Evolutionary conservation across 2,797 vertebrate species (phyloP).

Genomic region (Cottoperca gobio): DNA sequence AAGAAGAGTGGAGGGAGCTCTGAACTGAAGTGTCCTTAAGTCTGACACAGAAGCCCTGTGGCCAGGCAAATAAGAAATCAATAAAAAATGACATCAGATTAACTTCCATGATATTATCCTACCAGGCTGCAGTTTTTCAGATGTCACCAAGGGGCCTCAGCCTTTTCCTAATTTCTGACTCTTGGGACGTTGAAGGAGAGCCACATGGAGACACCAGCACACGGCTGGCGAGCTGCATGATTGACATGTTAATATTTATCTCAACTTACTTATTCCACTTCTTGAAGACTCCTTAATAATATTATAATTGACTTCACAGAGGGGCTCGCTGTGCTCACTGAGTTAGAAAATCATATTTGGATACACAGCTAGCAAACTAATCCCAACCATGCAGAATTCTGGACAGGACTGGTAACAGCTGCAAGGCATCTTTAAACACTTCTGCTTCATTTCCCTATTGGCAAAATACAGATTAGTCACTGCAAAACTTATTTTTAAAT

Average conservation of each 20-base stretch:
- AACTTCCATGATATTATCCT: conserved; percentile 11
- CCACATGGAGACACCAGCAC: neutral
- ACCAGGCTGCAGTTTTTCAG: conserved; percentile 6
- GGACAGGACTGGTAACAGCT: conserved; percentile 53
- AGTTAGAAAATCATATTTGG: conserved; percentile 64
- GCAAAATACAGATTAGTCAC: conserved; percentile 54
- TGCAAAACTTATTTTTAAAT: conserved; percentile 30
- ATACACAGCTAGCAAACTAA: conserved; percentile 56
- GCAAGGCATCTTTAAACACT: conserved; percentile 45
- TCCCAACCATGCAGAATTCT: conserved; percentile 49
- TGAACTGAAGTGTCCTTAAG: neutral
- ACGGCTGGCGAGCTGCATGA: conserved; percentile 8
- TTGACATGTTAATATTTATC: conserved; percentile 45
- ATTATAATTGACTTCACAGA: conserved; percentile 46
- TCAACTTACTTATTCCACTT: conserved; percentile 41
- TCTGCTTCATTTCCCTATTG: conserved; percentile 51
- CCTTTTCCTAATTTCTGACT: neutral
- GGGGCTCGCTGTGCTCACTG: conserved; percentile 46
- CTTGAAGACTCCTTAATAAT: conserved; percentile 11
- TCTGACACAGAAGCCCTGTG: neutral
- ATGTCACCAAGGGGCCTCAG: conserved; percentile 1
- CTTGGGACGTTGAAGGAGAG: neutral
- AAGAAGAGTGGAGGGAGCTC: neutral
- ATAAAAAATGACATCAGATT: conserved; percentile 20
- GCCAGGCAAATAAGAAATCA: conserved; percentile 10